A percentile compares a stretch with the other conserved stretches of the same genome.
phyloP scores from a whole-genome alignment of 2,797 vertebrate genomes.

The Oceanodroma leucorhoa region DNA sequence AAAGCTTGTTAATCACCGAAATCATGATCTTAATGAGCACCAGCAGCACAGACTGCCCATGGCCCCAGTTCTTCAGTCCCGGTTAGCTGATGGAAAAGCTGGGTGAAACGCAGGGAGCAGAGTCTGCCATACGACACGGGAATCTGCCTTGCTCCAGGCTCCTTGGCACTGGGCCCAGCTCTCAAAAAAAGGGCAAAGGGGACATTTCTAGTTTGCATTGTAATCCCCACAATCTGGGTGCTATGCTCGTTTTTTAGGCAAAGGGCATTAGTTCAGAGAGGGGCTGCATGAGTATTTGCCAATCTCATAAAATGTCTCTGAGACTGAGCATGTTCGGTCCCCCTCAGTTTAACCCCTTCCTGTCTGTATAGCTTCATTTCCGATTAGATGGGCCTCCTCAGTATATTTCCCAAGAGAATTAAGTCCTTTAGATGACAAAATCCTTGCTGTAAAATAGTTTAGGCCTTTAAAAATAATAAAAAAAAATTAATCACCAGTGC shows the following conservation, averaged over 20 bases:
- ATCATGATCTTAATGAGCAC: neutral
- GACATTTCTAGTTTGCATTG: neutral
- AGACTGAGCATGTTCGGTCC: neutral
- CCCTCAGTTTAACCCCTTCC: neutral
- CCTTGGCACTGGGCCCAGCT: neutral
- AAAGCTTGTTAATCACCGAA: neutral
- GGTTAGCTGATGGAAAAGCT: neutral
- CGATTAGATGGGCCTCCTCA: neutral
- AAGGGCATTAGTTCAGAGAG: neutral
- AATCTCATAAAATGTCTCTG: neutral
- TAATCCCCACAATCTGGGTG: neutral
- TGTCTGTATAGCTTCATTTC: neutral
- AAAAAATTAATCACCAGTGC: neutral
- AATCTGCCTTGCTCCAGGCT: neutral
- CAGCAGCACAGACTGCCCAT: neutral
- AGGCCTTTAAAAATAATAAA: neutral
- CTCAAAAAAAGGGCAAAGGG: neutral
- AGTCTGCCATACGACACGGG: fast-evolving
- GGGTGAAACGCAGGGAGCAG: neutral
- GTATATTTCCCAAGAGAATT: neutral
- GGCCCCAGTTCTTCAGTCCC: neutral
- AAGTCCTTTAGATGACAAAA: neutral
- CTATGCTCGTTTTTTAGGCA: neutral
- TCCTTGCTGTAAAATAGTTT: neutral
- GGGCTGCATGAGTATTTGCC: neutral